Percentiles rank a stretch among this genome's conserved stretches.
Evolutionary conservation across 2,888 invertebrate genomes (phyloP).

Genomic region (Hyposoter dolosus): DNA sequence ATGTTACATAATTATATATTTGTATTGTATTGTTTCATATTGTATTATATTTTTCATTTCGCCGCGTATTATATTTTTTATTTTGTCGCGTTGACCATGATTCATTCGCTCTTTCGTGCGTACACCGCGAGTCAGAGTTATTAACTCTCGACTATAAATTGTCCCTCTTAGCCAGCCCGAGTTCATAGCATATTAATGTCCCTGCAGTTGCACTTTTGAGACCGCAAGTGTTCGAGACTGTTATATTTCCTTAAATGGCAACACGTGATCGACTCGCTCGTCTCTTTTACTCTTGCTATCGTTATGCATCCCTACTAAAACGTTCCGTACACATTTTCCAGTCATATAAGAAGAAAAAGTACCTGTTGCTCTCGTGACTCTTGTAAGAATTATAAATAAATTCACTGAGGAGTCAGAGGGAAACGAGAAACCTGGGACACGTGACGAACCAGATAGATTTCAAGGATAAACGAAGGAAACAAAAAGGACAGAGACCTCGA

Average conservation of each 20-base stretch:
- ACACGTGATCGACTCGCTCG: conserved; percentile 48
- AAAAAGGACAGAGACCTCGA: conserved; percentile 36
- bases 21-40: neutral
- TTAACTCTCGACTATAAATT: conserved; percentile 41
- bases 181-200: conserved; percentile 34
- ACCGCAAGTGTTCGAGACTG: conserved; percentile 27
- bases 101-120: conserved; percentile 14
- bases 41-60: neutral
- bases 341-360: neutral
- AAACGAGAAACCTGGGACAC: conserved; percentile 26
- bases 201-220: conserved; percentile 33
- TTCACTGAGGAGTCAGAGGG: conserved; percentile 29
- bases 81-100: conserved; percentile 2
- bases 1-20: no score
- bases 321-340: neutral
- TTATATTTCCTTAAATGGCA: conserved; percentile 63
- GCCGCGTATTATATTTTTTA: neutral
- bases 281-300: conserved; percentile 31
- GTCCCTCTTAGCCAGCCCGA: conserved; percentile 28
- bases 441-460: conserved; percentile 59
- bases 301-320: conserved; percentile 12
- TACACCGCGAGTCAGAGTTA: conserved; percentile 11
- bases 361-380: conserved; percentile 48
- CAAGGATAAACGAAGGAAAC: conserved; percentile 58
- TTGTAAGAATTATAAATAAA: conserved; percentile 67